These are phyloP conservation scores for Ptilorrhoa leucosticta DNA, from an alignment of 2,113 vertebrate species.

Conservation along the genomic window DNA sequence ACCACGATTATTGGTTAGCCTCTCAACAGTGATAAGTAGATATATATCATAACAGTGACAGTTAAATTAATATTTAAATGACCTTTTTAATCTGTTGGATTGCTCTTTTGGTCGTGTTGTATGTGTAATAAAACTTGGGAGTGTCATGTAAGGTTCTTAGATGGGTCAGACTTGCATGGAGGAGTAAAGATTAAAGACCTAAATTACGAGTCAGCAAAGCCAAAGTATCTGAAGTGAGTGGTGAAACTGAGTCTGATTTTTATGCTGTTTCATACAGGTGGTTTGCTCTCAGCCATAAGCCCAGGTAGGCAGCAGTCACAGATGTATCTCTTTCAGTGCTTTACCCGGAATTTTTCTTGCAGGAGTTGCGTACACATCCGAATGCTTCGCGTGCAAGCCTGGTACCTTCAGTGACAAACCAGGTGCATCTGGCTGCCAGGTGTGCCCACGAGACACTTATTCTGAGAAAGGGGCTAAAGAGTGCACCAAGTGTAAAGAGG, in stretches of 20 bases:
- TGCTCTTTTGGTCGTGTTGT: neutral
- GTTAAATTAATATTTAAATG: neutral
- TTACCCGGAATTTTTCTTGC: neutral
- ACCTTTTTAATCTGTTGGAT: neutral
- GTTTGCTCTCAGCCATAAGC: neutral
- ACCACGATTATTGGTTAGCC: neutral
- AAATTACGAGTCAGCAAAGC: neutral
- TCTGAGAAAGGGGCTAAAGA: conserved; percentile 89
- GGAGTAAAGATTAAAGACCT: neutral
- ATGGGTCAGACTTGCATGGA: neutral
- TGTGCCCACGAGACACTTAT: conserved; percentile 87
- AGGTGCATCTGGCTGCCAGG: conserved; percentile 83
- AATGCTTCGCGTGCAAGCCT: conserved; percentile 92
- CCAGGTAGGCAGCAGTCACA: neutral
- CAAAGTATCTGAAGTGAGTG: neutral
- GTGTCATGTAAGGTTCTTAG: neutral
- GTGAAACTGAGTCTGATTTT: neutral
- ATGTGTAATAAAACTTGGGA: neutral
- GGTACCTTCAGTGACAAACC: conserved; percentile 86
- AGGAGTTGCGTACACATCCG: conserved; percentile 96
- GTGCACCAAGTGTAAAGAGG: conserved; percentile 82
- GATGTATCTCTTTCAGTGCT: neutral
- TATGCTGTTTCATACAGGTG: neutral
- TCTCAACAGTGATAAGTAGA: neutral
- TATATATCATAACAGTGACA: neutral